Base-by-base conservation (phyloP, 2,113 vertebrate genomes). In the Ondatra zibethicus region DNA sequence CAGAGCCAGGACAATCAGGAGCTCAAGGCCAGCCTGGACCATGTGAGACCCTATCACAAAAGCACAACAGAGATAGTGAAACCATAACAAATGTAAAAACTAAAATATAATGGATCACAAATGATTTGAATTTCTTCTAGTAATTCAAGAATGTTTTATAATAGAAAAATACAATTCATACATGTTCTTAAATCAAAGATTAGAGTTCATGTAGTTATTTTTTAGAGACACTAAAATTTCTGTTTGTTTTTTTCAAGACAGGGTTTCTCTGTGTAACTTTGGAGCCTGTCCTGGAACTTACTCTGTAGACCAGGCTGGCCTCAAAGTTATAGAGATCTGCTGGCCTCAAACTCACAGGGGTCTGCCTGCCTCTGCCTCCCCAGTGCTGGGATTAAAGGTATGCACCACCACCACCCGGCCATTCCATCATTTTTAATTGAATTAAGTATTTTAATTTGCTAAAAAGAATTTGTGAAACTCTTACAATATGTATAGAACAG, bases 381-480 rank as follows among this genome's bases (percentile, higher is more conserved):
- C 17, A 58, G 55, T 21, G 55, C 55, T 58, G 55, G 55, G 4
- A 58, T 21, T 58, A 58, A 58, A 58, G 55, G 55, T 19, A 0
- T 58, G 55, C 0, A 5, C 5, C 55, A 58, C 55, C 17, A 58
- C 3, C 0, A 0, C 55, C 55, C 17, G 21, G 17, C 7, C 55
- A 50, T 8, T 36, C 72, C 73, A 73, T n/a, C 25, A 76, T 10
- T 45, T 58, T 88, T 45, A 82, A 68, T 68, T 84, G 33, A 77
- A 82, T 45, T 82, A 92, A 14, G 27, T 70, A 88, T 75, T 82
- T 80, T 92, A 88, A 63, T 72, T 78, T 93, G 50, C 27, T 70
- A 11, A 61, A 55, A 12, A n/a, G 21, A 63, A 25, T 23, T 78
- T 72, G n/a, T 61, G 61, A 77, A 86, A 72, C 39, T 50, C 19